Conservation (phyloP, 1,140 invertebrate genomes). For the Nomia melanderi region DNA sequence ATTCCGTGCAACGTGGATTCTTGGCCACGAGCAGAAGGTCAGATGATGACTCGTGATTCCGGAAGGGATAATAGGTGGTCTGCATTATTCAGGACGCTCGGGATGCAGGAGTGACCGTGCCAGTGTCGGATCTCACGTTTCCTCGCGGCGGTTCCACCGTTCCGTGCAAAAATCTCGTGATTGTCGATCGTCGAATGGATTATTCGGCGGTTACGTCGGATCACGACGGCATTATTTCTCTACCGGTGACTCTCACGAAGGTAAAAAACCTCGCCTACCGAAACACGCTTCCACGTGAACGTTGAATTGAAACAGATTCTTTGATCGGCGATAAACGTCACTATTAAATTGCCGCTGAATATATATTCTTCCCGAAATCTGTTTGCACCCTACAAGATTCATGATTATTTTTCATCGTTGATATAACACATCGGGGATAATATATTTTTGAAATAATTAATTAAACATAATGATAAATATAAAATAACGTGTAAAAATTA, state of each 20-base stretch:
- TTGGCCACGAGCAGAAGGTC: constrained; percentile 38
- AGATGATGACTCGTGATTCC: constrained; percentile 57
- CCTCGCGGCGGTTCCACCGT: not conserved
- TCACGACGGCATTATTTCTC: not conserved
- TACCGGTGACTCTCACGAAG: too few relatives aligned
- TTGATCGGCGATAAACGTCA: too few relatives aligned
- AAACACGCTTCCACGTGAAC: not conserved
- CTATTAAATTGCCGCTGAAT: too few relatives aligned
- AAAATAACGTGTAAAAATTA: too few relatives aligned
- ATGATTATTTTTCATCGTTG: too few relatives aligned
- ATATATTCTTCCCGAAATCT: too few relatives aligned
- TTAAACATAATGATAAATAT: too few relatives aligned
- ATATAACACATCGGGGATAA: too few relatives aligned
- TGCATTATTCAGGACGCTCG: constrained; percentile 63
- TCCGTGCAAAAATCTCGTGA: constrained; percentile 4
- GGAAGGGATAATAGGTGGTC: constrained; percentile 60
- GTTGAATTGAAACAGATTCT: too few relatives aligned
- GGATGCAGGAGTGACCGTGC: constrained; percentile 29
- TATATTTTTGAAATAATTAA: too few relatives aligned
- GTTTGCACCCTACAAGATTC: too few relatives aligned
- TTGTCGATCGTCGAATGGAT: not conserved
- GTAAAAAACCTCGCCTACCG: too few relatives aligned
- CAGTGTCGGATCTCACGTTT: constrained; percentile 38
- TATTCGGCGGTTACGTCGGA: not conserved
- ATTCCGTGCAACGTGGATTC: constrained; percentile 51